Base-by-base conservation (phyloP, 2,797 vertebrate species). In the Gymnothorax reevesii region DNA sequence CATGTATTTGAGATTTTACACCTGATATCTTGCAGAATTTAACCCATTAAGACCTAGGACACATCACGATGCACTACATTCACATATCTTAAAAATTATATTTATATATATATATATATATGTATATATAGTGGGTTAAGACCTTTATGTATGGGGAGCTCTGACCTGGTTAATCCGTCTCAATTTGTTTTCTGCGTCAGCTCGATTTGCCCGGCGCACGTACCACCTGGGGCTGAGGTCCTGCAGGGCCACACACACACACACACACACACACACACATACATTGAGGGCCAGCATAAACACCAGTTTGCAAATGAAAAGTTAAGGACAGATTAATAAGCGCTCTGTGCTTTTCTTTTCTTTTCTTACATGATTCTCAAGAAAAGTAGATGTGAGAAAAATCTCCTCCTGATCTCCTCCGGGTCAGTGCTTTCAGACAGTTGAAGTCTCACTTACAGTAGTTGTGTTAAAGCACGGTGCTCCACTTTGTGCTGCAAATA, bases 111-210 rank as follows among this genome's bases (percentile, higher is more conserved):
- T n/a, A n/a, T n/a, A n/a, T n/a, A n/a, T n/a, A n/a, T n/a, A n/a
- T n/a, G n/a, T n/a, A n/a, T n/a, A n/a, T n/a, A n/a, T n/a, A n/a
- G n/a, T n/a, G n/a, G n/a, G n/a, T n/a, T n/a, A 42, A 42, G 33
- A 42, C 33, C 33, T 42, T 42, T 42, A 42, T 42, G 33, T 1
- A 42, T 1, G 22, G 69, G 71, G 8, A 49, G 0, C 7, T 54
- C 91, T 92, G 82, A 99, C 98, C 97, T 96, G 96, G 91, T 94
- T 93, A 87, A 98, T 97, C 86, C 0, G 95, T 83, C 93, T 95
- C 66, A 99, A 95, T 89, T 95, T 95, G n/a, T 90, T 93, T 91
- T 99, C 98, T 69, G 98, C 98, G 88, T 97, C 95, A 79, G 92
- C 89, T 55, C 98, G 92, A 87, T 92, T 96, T 83, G 98, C 92